Percentiles rank a stretch among this genome's conserved stretches.
phyloP scores from a whole-genome alignment of 2,113 vertebrate genomes.

The Saimiri boliviensis region DNA sequence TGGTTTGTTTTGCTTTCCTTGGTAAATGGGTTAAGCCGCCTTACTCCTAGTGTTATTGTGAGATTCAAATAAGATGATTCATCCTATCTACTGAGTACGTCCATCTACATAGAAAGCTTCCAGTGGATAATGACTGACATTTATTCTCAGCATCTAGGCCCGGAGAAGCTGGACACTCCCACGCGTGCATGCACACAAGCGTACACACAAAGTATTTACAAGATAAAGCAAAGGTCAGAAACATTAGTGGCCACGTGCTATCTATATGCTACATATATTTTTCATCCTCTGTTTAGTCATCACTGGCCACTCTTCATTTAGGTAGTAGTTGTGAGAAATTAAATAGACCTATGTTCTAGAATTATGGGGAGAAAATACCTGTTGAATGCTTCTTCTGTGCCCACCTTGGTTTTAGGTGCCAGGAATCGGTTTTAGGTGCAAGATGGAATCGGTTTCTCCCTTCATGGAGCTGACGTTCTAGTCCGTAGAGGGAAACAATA shows the following conservation, averaged over 20 bases:
- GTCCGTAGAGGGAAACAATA: not conserved
- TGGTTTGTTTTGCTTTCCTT: not conserved
- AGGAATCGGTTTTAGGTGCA: too few species aligned
- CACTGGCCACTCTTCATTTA: not conserved
- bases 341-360: slow-evolving; percentile 43
- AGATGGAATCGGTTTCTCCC: not conserved
- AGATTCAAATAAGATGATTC: not conserved
- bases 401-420: not conserved
- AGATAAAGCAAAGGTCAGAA: slow-evolving; percentile 76
- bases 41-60: not conserved
- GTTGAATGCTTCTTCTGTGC: not conserved
- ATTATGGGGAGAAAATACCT: not conserved
- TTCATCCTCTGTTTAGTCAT: slow-evolving; percentile 69
- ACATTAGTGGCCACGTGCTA: slow-evolving; percentile 74
- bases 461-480: rapidly evolving
- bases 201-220: slow-evolving; percentile 19
- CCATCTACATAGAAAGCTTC: not conserved
- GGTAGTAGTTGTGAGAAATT: slow-evolving; percentile 70
- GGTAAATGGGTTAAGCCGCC: not conserved
- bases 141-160: slow-evolving; percentile 73
- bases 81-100: not conserved
- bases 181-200: rapidly evolving
- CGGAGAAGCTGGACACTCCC: slow-evolving; percentile 71
- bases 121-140: slow-evolving; percentile 55
- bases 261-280: slow-evolving; percentile 68